Evolutionary conservation across 2,797 vertebrate species (phyloP).

Genomic region (Tiaroga cobitis): DNA sequence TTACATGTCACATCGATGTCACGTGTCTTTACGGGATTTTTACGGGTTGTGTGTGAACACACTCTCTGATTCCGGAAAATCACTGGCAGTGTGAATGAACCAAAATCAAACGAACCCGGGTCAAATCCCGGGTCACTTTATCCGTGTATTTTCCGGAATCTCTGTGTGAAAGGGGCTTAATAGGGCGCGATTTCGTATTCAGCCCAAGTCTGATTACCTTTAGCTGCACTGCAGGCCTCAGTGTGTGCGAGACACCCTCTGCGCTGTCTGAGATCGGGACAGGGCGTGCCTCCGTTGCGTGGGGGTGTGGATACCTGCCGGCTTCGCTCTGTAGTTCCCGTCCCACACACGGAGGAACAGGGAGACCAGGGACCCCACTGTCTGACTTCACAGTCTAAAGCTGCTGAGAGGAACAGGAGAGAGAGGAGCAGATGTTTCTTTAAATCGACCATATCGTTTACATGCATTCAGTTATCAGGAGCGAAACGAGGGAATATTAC

Average conservation of each 20-base stretch:
- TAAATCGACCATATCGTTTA: neutral
- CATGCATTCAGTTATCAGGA: neutral
- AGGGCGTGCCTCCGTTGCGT: slow-evolving; percentile 82
- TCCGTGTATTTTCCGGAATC: no score
- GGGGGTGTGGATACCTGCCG: slow-evolving; percentile 84
- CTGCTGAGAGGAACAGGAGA: slow-evolving; percentile 69
- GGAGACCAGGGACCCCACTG: slow-evolving; percentile 85
- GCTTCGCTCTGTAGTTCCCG: slow-evolving; percentile 82
- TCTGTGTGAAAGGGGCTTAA: no score
- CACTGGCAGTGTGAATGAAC: no score
- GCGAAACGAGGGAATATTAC: neutral
- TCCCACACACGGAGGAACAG: slow-evolving; percentile 83
- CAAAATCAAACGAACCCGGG: no score
- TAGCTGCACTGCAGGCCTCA: slow-evolving; percentile 72
- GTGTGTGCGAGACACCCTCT: slow-evolving; percentile 85
- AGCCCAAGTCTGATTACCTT: slow-evolving; percentile 72
- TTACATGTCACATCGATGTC: no score
- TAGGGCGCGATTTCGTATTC: no score
- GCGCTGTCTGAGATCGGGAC: slow-evolving; percentile 87
- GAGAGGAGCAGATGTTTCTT: neutral
- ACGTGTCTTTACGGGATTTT: no score
- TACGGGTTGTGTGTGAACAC: no score
- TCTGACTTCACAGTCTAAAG: slow-evolving; percentile 83
- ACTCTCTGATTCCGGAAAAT: no score
- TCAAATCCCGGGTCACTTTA: no score